A percentile compares a stretch with the other conserved stretches of the same genome.
phyloP scores from a whole-genome alignment of 2,113 vertebrate genomes.

The Heptranchias perlo region DNA sequence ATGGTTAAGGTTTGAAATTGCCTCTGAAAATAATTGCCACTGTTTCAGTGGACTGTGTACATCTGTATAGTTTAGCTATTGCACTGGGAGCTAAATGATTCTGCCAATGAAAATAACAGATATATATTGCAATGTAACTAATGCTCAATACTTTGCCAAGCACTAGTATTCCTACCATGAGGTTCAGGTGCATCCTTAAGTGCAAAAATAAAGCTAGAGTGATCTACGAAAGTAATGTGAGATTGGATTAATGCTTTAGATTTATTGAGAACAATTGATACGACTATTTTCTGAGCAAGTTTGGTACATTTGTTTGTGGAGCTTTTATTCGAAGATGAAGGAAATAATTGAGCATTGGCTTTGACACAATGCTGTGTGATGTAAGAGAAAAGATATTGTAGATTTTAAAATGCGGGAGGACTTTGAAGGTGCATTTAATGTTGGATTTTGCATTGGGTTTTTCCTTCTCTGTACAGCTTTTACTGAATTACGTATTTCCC shows the following conservation, averaged over 20 bases:
- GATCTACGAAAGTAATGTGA: background rate
- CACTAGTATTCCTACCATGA: background rate
- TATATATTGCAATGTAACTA: background rate
- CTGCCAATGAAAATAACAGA: background rate
- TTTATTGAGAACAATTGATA: background rate
- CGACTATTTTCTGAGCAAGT: background rate
- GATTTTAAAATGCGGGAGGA: background rate
- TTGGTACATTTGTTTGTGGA: background rate
- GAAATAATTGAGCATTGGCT: background rate
- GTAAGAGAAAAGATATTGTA: background rate
- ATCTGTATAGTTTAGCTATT: background rate
- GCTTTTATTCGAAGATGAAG: background rate
- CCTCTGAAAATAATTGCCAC: background rate
- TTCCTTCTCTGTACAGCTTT: background rate
- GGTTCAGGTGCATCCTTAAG: background rate
- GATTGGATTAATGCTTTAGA: background rate
- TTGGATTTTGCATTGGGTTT: background rate
- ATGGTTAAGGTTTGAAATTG: background rate
- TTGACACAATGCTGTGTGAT: background rate
- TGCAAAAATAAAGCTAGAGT: background rate
- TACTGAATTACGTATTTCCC: background rate
- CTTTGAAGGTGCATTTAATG: background rate
- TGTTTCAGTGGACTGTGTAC: background rate
- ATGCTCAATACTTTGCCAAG: background rate
- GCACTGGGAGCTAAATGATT: background rate